Evolutionary conservation across 2,113 vertebrate genomes (phyloP).

Genomic region (Myiozetetes cayanensis): DNA sequence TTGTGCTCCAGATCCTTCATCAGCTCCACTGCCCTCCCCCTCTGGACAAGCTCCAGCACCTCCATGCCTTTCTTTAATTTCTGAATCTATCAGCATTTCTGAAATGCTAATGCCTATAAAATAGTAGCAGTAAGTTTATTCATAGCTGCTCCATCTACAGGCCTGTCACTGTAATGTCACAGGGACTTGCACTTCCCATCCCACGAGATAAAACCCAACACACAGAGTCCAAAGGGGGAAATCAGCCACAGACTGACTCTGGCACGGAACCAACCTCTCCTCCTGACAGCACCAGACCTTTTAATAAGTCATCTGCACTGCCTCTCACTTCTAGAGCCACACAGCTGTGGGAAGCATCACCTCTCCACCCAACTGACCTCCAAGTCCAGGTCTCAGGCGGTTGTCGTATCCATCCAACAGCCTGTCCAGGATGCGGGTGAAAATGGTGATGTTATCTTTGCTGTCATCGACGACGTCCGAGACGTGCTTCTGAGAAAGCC

Average conservation of each 20-base stretch:
- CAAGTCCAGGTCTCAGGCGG: slow-evolving; percentile 88
- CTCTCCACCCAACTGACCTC: slow-evolving; percentile 68
- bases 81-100: neutral
- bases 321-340: neutral
- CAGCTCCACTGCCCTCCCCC: neutral
- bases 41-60: neutral
- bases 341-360: neutral
- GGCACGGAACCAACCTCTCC: neutral
- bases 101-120: neutral
- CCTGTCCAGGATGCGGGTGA: slow-evolving; percentile 93
- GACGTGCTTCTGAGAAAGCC: slow-evolving; percentile 81
- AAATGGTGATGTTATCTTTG: slow-evolving; percentile 97
- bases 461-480: slow-evolving; percentile 85
- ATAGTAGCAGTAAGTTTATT: neutral
- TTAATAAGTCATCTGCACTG: neutral
- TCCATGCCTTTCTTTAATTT: neutral
- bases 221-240: neutral
- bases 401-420: slow-evolving; percentile 98
- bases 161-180: neutral
- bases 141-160: slow-evolving; percentile 21
- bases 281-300: neutral
- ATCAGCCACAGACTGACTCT: neutral
- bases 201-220: neutral
- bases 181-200: neutral
- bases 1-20: neutral